Percentiles rank a stretch among this genome's conserved stretches.
Conservation (phyloP, 2,113 vertebrate species). For the Vimba vimba region DNA sequence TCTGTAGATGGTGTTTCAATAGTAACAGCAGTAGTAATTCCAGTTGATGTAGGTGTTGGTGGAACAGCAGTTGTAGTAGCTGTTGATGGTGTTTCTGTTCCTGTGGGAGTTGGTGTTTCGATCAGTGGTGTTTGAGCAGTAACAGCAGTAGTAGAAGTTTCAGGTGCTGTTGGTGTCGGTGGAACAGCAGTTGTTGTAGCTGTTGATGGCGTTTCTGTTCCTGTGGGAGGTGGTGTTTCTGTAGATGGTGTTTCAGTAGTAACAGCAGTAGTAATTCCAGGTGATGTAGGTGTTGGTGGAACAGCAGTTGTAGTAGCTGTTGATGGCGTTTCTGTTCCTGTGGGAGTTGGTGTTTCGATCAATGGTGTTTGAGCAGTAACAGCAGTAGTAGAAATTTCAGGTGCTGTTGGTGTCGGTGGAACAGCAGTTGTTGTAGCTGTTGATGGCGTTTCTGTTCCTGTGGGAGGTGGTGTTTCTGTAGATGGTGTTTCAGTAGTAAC, state of each 20-base stretch:
- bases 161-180: not conserved
- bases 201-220: not conserved
- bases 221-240: not conserved
- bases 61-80: not conserved
- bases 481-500: no score
- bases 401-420: not conserved
- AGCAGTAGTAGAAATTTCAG: not conserved
- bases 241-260: not conserved
- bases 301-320: not conserved
- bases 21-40: not conserved
- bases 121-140: not conserved
- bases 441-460: not conserved
- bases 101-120: no score
- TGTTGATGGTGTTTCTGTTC: not conserved
- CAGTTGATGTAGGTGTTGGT: not conserved
- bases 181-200: not conserved
- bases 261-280: not conserved
- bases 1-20: not conserved
- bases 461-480: no score
- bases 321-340: not conserved
- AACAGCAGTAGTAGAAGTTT: not conserved
- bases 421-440: not conserved
- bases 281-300: not conserved
- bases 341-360: rapidly evolving
- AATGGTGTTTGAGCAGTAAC: not conserved